Evolutionary conservation across 2,888 invertebrate genomes (phyloP).

Genomic region (Oasisia sp.): DNA sequence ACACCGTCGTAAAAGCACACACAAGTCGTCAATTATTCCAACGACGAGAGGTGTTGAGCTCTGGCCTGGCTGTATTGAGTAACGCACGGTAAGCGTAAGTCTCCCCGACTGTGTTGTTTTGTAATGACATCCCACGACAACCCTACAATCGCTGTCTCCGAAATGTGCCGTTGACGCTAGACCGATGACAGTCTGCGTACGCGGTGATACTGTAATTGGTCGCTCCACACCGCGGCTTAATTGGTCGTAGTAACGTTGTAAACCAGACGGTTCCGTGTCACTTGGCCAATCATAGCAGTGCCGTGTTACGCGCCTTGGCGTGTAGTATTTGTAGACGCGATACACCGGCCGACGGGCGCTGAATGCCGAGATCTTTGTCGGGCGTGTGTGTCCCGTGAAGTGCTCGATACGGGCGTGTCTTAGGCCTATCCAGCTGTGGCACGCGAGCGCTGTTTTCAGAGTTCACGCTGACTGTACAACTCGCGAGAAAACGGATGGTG

Average conservation of each 20-base stretch:
- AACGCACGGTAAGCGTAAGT: no score
- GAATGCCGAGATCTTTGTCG: not conserved
- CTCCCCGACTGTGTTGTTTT: no score
- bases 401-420: not conserved
- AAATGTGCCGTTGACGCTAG: not conserved
- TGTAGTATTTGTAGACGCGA: not conserved
- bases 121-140: no score
- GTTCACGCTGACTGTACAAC: not conserved
- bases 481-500: not conserved
- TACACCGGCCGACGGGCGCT: not conserved
- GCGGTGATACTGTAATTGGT: not conserved
- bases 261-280: not conserved
- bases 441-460: not conserved
- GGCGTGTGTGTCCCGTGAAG: not conserved
- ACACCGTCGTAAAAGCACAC: not conserved
- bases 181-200: not conserved
- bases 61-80: no score
- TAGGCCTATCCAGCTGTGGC: not conserved
- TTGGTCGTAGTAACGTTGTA: not conserved
- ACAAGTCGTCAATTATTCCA: not conserved
- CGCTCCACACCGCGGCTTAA: not conserved
- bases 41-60: not conserved
- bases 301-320: not conserved
- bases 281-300: not conserved
- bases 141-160: not conserved